phyloP scores from a whole-genome alignment of 2,797 vertebrate genomes.

The Notamacropus eugenii region DNA sequence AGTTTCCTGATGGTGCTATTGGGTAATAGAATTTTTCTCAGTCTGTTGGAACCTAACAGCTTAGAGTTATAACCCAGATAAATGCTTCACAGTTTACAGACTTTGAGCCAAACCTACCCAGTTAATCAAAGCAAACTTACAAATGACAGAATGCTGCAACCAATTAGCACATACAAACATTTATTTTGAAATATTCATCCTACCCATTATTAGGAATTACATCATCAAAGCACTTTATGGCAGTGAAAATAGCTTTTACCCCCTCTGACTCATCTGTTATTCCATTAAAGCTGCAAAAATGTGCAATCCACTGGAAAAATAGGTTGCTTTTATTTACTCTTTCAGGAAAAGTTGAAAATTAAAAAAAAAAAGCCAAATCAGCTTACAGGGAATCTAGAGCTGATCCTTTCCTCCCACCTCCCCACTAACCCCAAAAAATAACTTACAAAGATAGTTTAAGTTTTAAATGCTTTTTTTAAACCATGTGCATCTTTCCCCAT shows the following conservation, averaged over 20 bases:
- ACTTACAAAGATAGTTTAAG: constrained; percentile 89
- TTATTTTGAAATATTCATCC: constrained; percentile 90
- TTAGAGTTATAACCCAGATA: constrained; percentile 54
- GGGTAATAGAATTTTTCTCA: constrained; percentile 50
- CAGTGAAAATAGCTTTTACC: constrained; percentile 90
- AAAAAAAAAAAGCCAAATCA: constrained; percentile 75
- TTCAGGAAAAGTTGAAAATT: constrained; percentile 85
- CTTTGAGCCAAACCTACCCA: constrained; percentile 47
- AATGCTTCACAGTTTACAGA: constrained; percentile 55
- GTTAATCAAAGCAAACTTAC: constrained; percentile 63
- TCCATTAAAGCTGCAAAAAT: constrained; percentile 91
- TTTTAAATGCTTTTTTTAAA: constrained; percentile 88
- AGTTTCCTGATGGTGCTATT: fast-evolving
- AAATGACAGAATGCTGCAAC: constrained; percentile 80
- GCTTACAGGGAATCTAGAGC: constrained; percentile 84
- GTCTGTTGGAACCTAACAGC: constrained; percentile 28
- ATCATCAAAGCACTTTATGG: constrained; percentile 90
- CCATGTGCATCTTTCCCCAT: constrained; percentile 86
- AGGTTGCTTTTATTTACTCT: constrained; percentile 88
- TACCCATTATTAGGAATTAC: constrained; percentile 87
- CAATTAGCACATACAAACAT: constrained; percentile 88
- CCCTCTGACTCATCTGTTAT: constrained; percentile 86
- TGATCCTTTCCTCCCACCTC: constrained; percentile 75
- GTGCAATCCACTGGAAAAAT: constrained; percentile 91
- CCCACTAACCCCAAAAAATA: constrained; percentile 83